Base-by-base conservation (phyloP, 2,888 invertebrate species). In the Alloplasta piceator region DNA sequence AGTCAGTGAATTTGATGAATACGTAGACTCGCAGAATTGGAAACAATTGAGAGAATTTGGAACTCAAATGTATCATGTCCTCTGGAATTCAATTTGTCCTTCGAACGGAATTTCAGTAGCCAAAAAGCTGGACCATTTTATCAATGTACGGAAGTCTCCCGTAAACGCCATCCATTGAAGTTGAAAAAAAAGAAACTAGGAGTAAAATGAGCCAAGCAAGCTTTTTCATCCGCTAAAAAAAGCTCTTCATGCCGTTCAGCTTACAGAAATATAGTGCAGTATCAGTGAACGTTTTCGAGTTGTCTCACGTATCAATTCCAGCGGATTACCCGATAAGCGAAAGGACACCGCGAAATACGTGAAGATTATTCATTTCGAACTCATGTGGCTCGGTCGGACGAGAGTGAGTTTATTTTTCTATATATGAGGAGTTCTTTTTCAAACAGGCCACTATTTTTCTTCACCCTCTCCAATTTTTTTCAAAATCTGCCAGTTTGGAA, bases 321-420 rank as follows among this genome's bases (percentile, higher is more conserved):
- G 60, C 71, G 85, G 79, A 85, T 85, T 85, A 86, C 79, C 83
- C 81, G 84, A 71, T 78, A 79, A 80, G 79, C 52, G 78, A 66
- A 71, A 79, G 80, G 79, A 78, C 70, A 64, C 77, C 75, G 70
- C 58, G 70, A 81, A 68, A 85, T 84, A 84, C 85, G 82, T 82
- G 78, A 73, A 78, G 79, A 84, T 84, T 83, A 86, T 78, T 84
- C 84, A 78, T 66, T 67, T 52, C 67, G 74, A 60, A 70, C 78
- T 68, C 68, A n/a, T 5, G 26, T 60, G 6, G 52, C 56, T 71
- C 46, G 50, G 38, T 6, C n/a, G 60, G 16, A 50, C 56, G 63
- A 39, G 41, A 83, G 78, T 82, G 79, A 83, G 83, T 85, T 81
- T 78, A 74, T 72, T 68, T 58, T 38, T 46, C 39, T 55, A 1